Evolutionary conservation across 1,140 invertebrate species (phyloP), one percentile per base, ranked within the genome.

Genomic region (Paralvinella palmiformis): DNA sequence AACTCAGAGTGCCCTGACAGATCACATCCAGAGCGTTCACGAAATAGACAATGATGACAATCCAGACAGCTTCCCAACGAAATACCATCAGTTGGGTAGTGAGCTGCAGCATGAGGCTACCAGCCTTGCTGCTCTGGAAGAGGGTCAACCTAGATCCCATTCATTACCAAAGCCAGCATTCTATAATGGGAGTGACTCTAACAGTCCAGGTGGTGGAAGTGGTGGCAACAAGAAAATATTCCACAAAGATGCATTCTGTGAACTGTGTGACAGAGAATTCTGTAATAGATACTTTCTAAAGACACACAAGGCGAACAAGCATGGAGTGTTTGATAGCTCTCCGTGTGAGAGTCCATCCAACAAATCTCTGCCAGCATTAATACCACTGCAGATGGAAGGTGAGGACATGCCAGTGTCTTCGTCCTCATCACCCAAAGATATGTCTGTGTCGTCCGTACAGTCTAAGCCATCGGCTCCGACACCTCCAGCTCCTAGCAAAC

Each of bases 231-330:
- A 32, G 6, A 53, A 27, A 32, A 61, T 63, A 17, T 59, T 62
- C 50, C 66, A 98, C 79, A 91, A 91, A 1, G 94, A 97, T 78
- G 94, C 95, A 1, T 98, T 95, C 75, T 96, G 94, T 78, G 80
- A 82, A 64, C 73, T 68, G 63, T 99, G 97, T 81, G 98, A 98
- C 81, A 99, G 99, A 82, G 95, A 98, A 69, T 75, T 81, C 66
- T 99, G 96, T 82, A 99, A 99, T 83, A 99, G 99, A 79, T 99
- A 99, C 75, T 99, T 99, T 78, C 94, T 99, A 89, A 94, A 97
- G 76, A 66, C 52, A 31, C 64, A 66, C 64, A 66, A 98, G 93
- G 91, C 97, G 71, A 90, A 97, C 76, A 99, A 98, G 91, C 96
- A 99, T 81, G 94, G 95, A 5, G 98, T 99, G 37, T 79, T 72